Base-by-base conservation (phyloP, 2,797 vertebrate genomes). In the Brachyalestes nurse region DNA sequence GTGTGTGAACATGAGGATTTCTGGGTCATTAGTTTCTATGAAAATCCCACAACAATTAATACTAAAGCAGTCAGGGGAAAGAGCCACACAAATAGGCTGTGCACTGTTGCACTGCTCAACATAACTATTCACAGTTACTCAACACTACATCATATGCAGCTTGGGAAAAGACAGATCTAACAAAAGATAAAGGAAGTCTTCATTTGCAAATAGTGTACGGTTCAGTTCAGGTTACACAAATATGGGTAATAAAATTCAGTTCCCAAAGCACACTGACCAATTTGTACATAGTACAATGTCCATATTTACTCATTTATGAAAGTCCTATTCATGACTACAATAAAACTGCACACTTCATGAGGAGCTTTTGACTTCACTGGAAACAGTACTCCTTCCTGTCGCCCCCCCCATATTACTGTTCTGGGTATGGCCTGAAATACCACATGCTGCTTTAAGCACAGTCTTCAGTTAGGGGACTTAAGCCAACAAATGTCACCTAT, bases 1-100 rank as follows among this genome's bases (percentile, higher is more conserved):
- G 81, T 81, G 87, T 82, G 64, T 73, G 71, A 79, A 88, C 81
- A 85, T 45, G 66, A 87, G 86, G 86, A 90, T 89, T 88, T 90
- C 78, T 82, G 70, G 79, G 81, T 88, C 86, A 87, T 84, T 81
- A 75, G 65, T 79, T 78, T 66, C 75, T 84, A 61, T 80, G 72
- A 78, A 83, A 79, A 71, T 76, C 73, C 81, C 76, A 28, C 25
- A 86, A 84, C 80, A 83, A 84, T 85, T 84, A 76, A 78, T 49
- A 75, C 16, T 73, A 69, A n/a, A 42, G 57, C 73, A 77, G 72
- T 40, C 45, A 74, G 62, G 42, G 55, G 78, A 38, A 77, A 77
- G 62, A 79, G 78, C 67, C 40, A 42, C 58, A 66, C 69, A 62
- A 72, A 81, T 66, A 70, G 62, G 70, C 17, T 79, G 23, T 25